Conservation (phyloP, 2,113 vertebrate species). For the Myrmecobius fasciatus region DNA sequence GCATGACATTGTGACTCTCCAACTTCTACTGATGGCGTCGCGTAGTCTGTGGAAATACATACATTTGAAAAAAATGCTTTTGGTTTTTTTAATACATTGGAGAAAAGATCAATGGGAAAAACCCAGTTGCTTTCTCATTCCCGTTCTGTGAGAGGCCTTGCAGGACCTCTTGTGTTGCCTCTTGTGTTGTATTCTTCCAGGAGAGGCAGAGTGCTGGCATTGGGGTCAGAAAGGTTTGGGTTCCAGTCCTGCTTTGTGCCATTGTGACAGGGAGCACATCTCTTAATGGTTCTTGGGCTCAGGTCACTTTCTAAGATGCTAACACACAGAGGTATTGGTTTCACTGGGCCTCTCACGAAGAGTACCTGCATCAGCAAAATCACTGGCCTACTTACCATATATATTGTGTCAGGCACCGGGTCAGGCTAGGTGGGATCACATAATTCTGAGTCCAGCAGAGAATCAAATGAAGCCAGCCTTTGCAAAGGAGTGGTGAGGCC, state of each 20-base stretch:
- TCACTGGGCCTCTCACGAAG: not conserved
- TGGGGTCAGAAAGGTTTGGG: not conserved
- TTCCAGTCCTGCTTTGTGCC: not conserved
- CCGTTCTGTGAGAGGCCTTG: not conserved
- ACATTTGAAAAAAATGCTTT: not conserved
- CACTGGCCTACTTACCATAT: not conserved
- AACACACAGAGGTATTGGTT: not conserved
- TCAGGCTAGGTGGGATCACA: not conserved
- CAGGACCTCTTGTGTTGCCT: conserved; percentile 21
- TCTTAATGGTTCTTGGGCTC: not conserved
- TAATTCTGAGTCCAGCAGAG: not conserved
- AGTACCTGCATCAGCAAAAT: not conserved
- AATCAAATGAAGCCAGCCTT: conserved; percentile 41
- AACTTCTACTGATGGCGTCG: not conserved
- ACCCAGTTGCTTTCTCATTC: not conserved
- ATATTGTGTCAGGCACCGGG: not conserved
- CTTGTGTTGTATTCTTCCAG: not conserved
- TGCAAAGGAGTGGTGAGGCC: conserved; percentile 27
- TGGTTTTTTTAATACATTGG: conserved; percentile 19
- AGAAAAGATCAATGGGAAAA: conserved; percentile 25
- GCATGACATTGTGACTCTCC: not conserved
- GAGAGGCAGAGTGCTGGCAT: not conserved
- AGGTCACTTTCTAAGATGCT: not conserved
- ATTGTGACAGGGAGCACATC: not conserved
- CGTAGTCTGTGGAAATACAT: not conserved